Base-by-base conservation (phyloP, 2,888 invertebrate species). In the Frankliniella intonsa region DNA sequence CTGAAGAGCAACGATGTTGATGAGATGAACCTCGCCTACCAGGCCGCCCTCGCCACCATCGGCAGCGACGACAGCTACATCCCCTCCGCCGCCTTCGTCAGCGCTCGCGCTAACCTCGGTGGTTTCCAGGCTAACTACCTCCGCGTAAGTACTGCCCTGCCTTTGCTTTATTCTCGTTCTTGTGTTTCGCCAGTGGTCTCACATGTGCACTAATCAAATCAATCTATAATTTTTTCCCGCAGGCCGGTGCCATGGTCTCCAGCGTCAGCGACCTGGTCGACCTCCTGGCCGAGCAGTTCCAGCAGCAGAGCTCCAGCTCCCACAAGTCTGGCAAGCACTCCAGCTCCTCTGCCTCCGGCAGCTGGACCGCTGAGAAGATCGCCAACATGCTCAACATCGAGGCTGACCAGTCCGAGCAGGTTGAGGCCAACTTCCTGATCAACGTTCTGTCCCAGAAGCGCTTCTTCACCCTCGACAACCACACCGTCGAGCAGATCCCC, bases 371-470 rank as follows among this genome's bases (percentile, higher is more conserved):
- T 76, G 89, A 91, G 82, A 90, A 90, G 83, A 89, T 93, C 82
- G 89, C 90, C 12, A 87, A 91, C 81, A 87, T 91, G 84, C 87
- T 94, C 80, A 90, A 91, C 83, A 90, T 93, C 84, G 87, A 91
- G 85, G 87, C 87, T 12, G 87, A 91, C 1, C 86, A 89, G 80
- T 86, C 88, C 38, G 89, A 91, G 84, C 90, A 91, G 84, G 86
- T 93, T 0, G 92, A 93, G 89, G 92, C 90, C 50, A 88, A 90
- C 50, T 81, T 92, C 76, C 87, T 88, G 83, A 83, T 89, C 5
- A 88, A 90, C 82, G 84, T 89, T 19, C 86, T 88, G 84, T 88
- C 89, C 84, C 87, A 88, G 49, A 88, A 90, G 83, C 87, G 89
- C 84, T 90, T 90, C 84, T 88, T 89, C 81, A 88, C 90, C 82